Evolutionary conservation across 2,113 vertebrate genomes (phyloP).

Genomic region (Lampris megalopsis): DNA sequence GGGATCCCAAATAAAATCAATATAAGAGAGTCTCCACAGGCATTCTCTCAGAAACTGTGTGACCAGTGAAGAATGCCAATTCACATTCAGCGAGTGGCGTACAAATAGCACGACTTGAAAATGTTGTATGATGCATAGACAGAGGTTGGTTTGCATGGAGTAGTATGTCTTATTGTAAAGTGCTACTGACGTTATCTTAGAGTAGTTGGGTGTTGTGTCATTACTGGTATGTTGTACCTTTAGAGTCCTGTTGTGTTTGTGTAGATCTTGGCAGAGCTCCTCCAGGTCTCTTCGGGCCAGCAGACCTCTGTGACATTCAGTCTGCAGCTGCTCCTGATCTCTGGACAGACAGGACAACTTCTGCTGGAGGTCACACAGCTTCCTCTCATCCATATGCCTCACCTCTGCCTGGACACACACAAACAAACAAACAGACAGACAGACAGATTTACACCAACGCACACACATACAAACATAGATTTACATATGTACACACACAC

Average conservation of each 20-base stretch:
- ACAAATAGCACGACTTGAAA: too few relatives aligned
- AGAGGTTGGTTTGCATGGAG: too few relatives aligned
- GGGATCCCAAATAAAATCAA: too few relatives aligned
- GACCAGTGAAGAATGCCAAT: too few relatives aligned
- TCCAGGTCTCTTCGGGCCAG: conserved; percentile 92
- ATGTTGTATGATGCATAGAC: too few relatives aligned
- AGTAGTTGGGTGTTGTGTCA: too few relatives aligned
- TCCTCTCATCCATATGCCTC: conserved; percentile 84
- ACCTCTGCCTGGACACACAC: conserved; percentile 81
- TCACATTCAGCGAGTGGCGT: too few relatives aligned
- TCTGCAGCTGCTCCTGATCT: conserved; percentile 89
- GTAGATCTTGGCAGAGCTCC: conserved; percentile 90
- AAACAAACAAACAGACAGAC: conserved; percentile 21
- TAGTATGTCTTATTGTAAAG: too few relatives aligned
- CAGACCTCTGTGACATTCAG: conserved; percentile 85
- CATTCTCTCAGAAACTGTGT: too few relatives aligned
- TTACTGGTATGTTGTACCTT: conserved; percentile 79
- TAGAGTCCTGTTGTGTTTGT: conserved; percentile 88
- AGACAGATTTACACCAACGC: neutral
- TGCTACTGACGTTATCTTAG: too few relatives aligned
- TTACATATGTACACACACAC: neutral
- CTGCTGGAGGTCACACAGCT: conserved; percentile 86
- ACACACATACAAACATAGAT: neutral
- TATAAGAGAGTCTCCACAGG: too few relatives aligned
- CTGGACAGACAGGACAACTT: conserved; percentile 83